Evolutionary conservation across 2,888 invertebrate genomes (phyloP).

Genomic region (Lottia gigantea): DNA sequence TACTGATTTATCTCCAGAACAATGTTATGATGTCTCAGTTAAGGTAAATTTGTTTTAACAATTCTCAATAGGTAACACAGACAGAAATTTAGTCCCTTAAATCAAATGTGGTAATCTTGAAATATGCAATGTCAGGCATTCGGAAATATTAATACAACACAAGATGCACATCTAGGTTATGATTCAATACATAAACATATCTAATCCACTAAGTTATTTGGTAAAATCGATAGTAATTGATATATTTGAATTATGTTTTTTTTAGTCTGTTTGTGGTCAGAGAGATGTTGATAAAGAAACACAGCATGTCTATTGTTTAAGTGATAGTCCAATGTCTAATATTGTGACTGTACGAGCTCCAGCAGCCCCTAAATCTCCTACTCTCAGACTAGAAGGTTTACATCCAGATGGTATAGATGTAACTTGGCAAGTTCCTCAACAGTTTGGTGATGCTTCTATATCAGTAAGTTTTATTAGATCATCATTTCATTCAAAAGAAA

Average conservation of each 20-base stretch:
- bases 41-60: constrained; percentile 41
- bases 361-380: constrained; percentile 65
- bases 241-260: neutral
- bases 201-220: too few species aligned
- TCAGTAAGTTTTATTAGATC: constrained; percentile 53
- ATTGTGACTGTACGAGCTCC: constrained; percentile 63
- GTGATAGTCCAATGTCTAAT: constrained; percentile 64
- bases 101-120: too few species aligned
- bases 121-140: too few species aligned
- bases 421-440: constrained; percentile 66
- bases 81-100: neutral
- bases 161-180: too few species aligned
- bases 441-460: constrained; percentile 65
- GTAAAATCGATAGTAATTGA: too few species aligned
- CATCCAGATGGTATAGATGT: constrained; percentile 66
- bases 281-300: constrained; percentile 51
- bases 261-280: constrained; percentile 59
- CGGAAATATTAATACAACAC: too few species aligned
- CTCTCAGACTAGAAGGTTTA: constrained; percentile 64
- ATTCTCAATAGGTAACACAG: neutral
- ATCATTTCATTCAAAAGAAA: too few species aligned
- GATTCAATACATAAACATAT: too few species aligned
- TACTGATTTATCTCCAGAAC: constrained; percentile 61
- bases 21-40: constrained; percentile 64
- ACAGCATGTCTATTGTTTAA: constrained; percentile 60